Conservation (phyloP, 2,113 vertebrate species). For the Struthidea cinerea region DNA sequence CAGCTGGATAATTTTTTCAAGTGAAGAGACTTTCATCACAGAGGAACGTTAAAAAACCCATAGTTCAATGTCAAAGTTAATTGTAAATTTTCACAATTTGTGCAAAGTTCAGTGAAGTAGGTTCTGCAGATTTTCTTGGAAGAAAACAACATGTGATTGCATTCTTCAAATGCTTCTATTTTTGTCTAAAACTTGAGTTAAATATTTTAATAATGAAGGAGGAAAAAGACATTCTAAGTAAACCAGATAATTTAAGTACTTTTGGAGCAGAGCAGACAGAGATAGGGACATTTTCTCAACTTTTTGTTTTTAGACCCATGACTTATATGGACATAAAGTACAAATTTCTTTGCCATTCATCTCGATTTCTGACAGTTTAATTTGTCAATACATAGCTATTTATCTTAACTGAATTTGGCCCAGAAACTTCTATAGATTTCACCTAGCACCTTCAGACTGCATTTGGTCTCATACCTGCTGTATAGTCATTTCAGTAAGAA, state of each 20-base stretch:
- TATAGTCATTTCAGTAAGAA: background rate
- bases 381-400: background rate
- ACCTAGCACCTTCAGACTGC: background rate
- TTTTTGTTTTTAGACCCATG: background rate
- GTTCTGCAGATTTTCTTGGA: background rate
- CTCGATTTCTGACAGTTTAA: background rate
- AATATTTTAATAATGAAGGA: background rate
- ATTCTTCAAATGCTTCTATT: background rate
- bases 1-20: background rate
- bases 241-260: background rate
- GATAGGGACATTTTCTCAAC: background rate
- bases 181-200: background rate
- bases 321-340: background rate
- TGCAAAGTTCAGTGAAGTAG: background rate
- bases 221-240: background rate
- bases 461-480: background rate
- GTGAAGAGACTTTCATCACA: background rate
- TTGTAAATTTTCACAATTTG: background rate
- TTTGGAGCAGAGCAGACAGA: background rate
- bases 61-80: background rate
- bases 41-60: background rate
- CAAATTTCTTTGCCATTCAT: background rate
- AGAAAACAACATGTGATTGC: background rate
- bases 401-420: background rate
- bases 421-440: background rate